phyloP scores from a whole-genome alignment of 2,888 invertebrate genomes.

The Halocaridina rubra region DNA sequence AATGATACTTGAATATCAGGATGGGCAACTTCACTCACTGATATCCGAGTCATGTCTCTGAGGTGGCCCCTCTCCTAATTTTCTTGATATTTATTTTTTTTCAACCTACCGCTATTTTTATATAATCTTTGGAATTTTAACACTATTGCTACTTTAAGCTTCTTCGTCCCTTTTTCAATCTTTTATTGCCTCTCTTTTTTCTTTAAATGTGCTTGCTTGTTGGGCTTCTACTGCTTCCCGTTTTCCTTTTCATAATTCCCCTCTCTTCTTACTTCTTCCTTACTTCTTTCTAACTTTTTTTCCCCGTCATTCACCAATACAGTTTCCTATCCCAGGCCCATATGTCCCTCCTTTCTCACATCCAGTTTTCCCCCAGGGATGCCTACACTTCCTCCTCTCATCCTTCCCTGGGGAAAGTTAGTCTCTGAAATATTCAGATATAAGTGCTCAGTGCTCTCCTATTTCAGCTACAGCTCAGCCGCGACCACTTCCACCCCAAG shows the following conservation, averaged over 20 bases:
- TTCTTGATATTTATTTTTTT: background rate
- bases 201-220: background rate
- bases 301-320: too few relatives aligned
- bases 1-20: too few relatives aligned
- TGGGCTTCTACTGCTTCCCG: background rate
- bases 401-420: too few relatives aligned
- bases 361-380: background rate
- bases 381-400: background rate
- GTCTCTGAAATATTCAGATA: too few relatives aligned
- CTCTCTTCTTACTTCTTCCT: background rate
- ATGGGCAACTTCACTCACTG: too few relatives aligned
- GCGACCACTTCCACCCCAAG: background rate
- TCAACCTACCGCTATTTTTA: background rate
- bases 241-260: background rate
- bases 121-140: background rate
- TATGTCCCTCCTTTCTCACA: background rate
- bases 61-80: background rate
- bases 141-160: background rate
- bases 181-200: conserved; percentile 64
- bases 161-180: background rate
- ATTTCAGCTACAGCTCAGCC: background rate
- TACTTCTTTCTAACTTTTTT: background rate
- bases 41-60: too few relatives aligned
- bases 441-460: too few relatives aligned
- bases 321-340: too few relatives aligned